These are phyloP conservation scores for Drosophila birchii DNA, from an alignment of 2,888 invertebrate genomes.

Conservation along the genomic window DNA sequence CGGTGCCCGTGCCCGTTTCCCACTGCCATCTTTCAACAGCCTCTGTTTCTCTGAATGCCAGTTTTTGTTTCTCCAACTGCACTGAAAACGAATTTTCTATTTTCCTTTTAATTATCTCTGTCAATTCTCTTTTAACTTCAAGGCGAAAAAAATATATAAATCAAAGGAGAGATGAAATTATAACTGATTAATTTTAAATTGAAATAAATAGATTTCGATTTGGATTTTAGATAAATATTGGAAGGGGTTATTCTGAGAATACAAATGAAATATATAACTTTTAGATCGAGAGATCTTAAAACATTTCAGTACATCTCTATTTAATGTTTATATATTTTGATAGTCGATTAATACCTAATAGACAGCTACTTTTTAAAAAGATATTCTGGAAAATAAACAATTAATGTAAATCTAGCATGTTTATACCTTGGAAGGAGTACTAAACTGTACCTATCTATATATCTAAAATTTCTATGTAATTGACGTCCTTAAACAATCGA, in stretches of 20 bases:
- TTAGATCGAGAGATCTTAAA: not conserved
- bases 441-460: not conserved
- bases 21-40: constrained; percentile 7
- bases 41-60: constrained; percentile 23
- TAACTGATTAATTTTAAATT: not conserved
- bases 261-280: not conserved
- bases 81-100: not conserved
- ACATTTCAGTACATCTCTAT: not conserved
- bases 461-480: not conserved
- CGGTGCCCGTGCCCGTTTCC: not conserved
- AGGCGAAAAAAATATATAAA: not conserved
- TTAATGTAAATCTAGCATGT: not conserved
- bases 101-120: not conserved
- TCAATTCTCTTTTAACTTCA: not conserved
- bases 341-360: not conserved
- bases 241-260: not conserved
- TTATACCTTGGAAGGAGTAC: not conserved
- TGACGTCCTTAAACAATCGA: not conserved
- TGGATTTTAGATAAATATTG: not conserved
- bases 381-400: not conserved
- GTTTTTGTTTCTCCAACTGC: constrained; percentile 12
- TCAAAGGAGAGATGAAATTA: no score
- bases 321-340: not conserved
- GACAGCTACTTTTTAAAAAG: not conserved
- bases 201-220: no score